phyloP scores from a whole-genome alignment of 2,113 vertebrate species.

The Hippocampus barbouri region DNA sequence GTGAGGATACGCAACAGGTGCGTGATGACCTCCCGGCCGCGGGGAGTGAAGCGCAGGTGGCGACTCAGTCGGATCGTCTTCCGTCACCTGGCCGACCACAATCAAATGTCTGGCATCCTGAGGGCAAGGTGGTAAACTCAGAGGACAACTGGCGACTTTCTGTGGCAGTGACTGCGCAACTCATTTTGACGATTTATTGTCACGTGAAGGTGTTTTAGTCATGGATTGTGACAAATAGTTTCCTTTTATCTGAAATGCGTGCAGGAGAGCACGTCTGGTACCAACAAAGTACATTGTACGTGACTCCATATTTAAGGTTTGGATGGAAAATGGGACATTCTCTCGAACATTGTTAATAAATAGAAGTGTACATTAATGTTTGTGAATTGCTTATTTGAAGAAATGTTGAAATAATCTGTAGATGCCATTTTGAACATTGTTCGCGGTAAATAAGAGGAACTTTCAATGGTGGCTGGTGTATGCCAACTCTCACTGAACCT shows the following conservation, averaged over 20 bases:
- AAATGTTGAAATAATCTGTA: neutral
- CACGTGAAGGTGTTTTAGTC: neutral
- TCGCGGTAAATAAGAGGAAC: too few relatives aligned
- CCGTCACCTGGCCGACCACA: slow-evolving; percentile 90
- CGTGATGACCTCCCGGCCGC: slow-evolving; percentile 87
- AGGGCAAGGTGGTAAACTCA: slow-evolving; percentile 85
- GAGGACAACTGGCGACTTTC: neutral
- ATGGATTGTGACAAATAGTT: neutral
- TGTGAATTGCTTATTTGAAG: neutral
- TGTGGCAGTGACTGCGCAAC: neutral
- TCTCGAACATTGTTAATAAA: neutral
- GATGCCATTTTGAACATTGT: neutral
- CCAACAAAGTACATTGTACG: neutral
- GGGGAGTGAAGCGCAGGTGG: slow-evolving; percentile 87
- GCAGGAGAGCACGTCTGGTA: neutral
- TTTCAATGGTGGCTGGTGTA: too few relatives aligned
- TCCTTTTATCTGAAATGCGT: neutral
- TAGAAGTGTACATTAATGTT: neutral
- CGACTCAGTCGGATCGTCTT: slow-evolving; percentile 90
- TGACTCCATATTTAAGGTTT: neutral
- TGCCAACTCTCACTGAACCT: too few relatives aligned
- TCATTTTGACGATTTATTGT: neutral
- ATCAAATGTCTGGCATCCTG: slow-evolving; percentile 86
- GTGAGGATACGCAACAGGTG: slow-evolving; percentile 89
- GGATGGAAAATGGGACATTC: neutral